Base-by-base conservation (phyloP, 2,113 vertebrate species). In the Nymphicus hollandicus region DNA sequence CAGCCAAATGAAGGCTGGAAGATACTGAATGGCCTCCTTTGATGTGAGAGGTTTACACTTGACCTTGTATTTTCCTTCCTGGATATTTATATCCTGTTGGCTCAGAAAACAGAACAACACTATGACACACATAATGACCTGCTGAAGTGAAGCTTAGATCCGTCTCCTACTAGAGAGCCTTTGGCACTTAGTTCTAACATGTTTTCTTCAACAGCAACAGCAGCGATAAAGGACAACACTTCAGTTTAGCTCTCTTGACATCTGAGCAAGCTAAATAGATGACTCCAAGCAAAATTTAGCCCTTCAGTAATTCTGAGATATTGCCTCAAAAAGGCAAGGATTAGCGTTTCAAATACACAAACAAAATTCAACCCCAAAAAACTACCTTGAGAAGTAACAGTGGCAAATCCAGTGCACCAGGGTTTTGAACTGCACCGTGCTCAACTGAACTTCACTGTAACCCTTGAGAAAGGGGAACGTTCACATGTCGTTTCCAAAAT, bases 41-140 rank as follows among this genome's bases (percentile, higher is more conserved):
- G 47, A 91, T 81, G n/a, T 2, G 49, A 90, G 88, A 81, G 64
- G 25, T 81, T 94, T 94, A 58, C 72, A 88, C 68, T 31, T 64
- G 76, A 94, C 95, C 86, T 95, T 74, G 80, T 86, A 1, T 52
- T 92, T 95, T 92, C 72, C 77, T 92, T 84, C 77, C 65, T 71
- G 61, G 72, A 17, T 86, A 92, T 88, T 94, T 92, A 81, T 70
- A 86, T 35, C 88, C 82, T 6, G 11, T 10, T 66, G 86, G 71
- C 72, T 92, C 55, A 22, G 1, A 78, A 47, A 73, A 52, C 23
- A 20, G 25, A 86, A 33, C 63, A 60, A 43, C 60, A 91, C 39
- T 18, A 71, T 2, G 11, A 73, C 35, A 17, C 7, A 3, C 41
- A 44, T 11, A 6, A 20, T 3, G 53, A 88, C 53, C 71, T 52